Evolutionary conservation across 92 coral and sea anemone species (phyloP).

Genomic region (Phymanthus crucifer): DNA sequence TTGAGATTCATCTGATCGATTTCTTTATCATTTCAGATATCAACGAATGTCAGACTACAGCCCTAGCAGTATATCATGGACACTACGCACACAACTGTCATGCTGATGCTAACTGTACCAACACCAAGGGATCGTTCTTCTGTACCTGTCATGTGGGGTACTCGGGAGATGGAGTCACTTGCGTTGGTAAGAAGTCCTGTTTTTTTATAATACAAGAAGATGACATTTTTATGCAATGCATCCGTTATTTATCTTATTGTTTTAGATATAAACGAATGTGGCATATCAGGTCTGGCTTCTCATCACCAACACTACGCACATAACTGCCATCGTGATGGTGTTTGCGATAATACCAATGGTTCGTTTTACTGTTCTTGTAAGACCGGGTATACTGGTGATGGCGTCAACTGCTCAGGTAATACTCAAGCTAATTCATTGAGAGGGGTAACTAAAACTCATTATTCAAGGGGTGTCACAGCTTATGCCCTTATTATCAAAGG

Average conservation of each 20-base stretch:
- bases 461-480: too few relatives aligned
- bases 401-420: slow-evolving; percentile 53
- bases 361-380: slow-evolving; percentile 83
- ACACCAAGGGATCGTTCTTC: slow-evolving; percentile 63
- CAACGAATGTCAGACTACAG: slow-evolving; percentile 54
- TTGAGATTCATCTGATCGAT: too few relatives aligned
- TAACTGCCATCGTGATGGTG: slow-evolving; percentile 74
- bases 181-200: slow-evolving; percentile 30
- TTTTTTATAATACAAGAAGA: not conserved
- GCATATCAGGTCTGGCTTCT: slow-evolving; percentile 31
- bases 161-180: slow-evolving; percentile 63
- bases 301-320: slow-evolving; percentile 62
- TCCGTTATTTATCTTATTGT: too few relatives aligned
- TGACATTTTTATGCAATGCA: too few relatives aligned
- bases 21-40: slow-evolving; percentile 39
- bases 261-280: slow-evolving; percentile 66
- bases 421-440: not conserved
- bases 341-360: slow-evolving; percentile 70
- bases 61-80: slow-evolving; percentile 40
- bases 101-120: slow-evolving; percentile 57
- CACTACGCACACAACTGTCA: slow-evolving; percentile 56
- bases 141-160: slow-evolving; percentile 64
- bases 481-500: too few relatives aligned
- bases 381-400: slow-evolving; percentile 55
- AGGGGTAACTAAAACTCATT: too few relatives aligned